Conservation (phyloP, 2,888 invertebrate genomes). For the Ptilodon capucinus region DNA sequence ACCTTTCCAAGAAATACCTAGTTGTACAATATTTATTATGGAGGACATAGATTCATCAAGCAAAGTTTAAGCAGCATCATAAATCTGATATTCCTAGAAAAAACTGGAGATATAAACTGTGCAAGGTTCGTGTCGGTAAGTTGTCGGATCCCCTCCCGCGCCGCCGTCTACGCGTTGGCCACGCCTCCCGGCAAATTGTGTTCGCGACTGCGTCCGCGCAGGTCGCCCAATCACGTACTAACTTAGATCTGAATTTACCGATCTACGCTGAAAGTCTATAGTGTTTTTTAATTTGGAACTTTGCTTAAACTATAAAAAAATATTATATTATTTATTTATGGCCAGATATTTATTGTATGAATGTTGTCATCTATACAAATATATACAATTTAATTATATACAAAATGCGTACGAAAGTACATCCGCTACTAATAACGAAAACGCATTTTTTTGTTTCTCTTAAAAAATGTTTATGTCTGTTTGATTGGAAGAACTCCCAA, state of each 20-base stretch:
- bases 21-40: too few species aligned
- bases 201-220: conserved; percentile 53
- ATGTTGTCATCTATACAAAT: too few species aligned
- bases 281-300: conserved; percentile 4
- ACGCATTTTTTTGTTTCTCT: too few species aligned
- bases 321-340: conserved; percentile 2
- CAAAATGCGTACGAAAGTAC: too few species aligned
- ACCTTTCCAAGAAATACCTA: too few species aligned
- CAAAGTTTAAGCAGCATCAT: conserved; percentile 11
- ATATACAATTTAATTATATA: too few species aligned
- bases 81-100: conserved; percentile 17
- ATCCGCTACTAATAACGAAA: too few species aligned
- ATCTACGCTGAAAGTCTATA: conserved; percentile 43
- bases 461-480: too few species aligned
- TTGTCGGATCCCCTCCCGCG: conserved; percentile 44
- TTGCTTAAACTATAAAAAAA: neutral
- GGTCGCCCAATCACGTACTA: conserved; percentile 66
- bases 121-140: conserved; percentile 20
- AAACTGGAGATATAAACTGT: conserved; percentile 28
- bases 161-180: conserved; percentile 56
- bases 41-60: conserved; percentile 13
- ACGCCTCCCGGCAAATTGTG: conserved; percentile 68
- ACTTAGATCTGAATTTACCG: conserved; percentile 50
- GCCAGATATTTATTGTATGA: too few species aligned
- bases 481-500: too few species aligned